These are phyloP conservation scores for Sylvilagus bachmani DNA, from an alignment of 2,113 vertebrate genomes.

Conservation along the genomic window DNA sequence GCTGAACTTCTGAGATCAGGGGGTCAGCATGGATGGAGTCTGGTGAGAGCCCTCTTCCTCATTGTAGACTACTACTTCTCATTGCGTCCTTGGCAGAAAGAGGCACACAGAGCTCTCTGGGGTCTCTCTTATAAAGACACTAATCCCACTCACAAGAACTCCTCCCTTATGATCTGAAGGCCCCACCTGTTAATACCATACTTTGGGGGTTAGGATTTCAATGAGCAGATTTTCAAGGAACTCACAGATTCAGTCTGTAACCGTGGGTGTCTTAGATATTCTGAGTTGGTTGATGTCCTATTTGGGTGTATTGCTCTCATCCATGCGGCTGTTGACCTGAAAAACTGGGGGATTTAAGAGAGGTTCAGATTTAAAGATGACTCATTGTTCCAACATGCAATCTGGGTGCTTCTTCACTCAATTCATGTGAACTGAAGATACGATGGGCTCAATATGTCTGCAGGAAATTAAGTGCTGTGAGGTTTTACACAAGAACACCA, in stretches of 20 bases:
- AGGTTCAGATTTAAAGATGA: not conserved
- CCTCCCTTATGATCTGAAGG: not conserved
- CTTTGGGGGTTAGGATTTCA: not conserved
- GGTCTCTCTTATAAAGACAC: not conserved
- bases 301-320: not conserved
- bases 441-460: not conserved
- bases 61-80: not conserved
- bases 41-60: not conserved
- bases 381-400: not conserved
- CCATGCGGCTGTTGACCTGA: not conserved
- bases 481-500: not conserved
- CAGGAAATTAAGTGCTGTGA: not conserved
- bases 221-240: not conserved
- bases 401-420: not conserved
- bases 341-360: conserved; percentile 24
- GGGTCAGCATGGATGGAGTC: not conserved
- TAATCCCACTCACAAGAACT: not conserved
- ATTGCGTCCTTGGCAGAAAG: not conserved
- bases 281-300: not conserved
- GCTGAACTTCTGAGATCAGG: not conserved
- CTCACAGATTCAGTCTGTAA: not conserved
- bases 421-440: not conserved
- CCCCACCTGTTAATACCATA: not conserved
- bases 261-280: not conserved
- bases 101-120: not conserved